Evolutionary conservation across 2,888 invertebrate species (phyloP).

Genomic region (Idaea straminata): DNA sequence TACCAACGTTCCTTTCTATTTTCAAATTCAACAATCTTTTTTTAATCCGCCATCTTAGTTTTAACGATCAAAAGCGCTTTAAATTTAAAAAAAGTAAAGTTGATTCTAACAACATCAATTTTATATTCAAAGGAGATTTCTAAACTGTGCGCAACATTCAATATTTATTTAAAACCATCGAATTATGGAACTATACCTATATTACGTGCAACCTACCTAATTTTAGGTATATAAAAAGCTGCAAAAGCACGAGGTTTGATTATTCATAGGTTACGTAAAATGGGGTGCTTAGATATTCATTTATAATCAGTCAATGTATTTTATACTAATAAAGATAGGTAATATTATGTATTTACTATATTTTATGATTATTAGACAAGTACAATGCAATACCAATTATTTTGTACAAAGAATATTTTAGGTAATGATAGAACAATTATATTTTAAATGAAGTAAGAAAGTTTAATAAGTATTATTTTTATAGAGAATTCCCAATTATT

Average conservation of each 20-base stretch:
- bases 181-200: neutral
- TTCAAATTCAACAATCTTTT: neutral
- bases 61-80: neutral
- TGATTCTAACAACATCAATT: neutral
- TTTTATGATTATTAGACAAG: neutral
- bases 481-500: too few relatives aligned
- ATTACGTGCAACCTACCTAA: neutral
- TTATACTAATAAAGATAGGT: neutral
- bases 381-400: neutral
- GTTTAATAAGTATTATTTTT: too few relatives aligned
- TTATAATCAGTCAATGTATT: neutral
- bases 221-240: neutral
- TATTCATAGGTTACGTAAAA: neutral
- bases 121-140: neutral
- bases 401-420: neutral
- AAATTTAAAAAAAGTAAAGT: neutral
- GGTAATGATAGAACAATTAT: neutral
- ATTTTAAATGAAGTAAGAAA: too few relatives aligned
- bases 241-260: neutral
- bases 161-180: neutral
- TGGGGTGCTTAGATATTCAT: neutral
- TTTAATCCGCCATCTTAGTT: neutral
- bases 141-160: slow-evolving; percentile 1
- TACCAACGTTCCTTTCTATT: neutral
- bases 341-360: neutral